Percentiles rank a stretch among this genome's conserved stretches.
phyloP scores from a whole-genome alignment of 2,797 vertebrate genomes.

The Neopelma chrysocephalum region DNA sequence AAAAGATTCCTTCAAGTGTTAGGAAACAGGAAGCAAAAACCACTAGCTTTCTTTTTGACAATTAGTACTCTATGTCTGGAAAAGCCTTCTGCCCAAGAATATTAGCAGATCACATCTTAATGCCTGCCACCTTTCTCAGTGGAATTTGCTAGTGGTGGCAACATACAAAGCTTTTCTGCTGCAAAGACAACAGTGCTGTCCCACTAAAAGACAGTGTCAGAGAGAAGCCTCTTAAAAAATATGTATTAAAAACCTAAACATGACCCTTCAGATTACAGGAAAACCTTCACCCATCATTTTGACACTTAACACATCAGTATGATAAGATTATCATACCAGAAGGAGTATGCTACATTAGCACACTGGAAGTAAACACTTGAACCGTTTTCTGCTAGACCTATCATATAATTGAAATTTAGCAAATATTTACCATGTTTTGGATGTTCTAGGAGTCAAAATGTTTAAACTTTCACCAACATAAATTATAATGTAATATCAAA shows the following conservation, averaged over 20 bases:
- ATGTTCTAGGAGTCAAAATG: not conserved
- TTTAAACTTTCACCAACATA: not conserved
- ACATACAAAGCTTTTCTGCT: not conserved
- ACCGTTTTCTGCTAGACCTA: not conserved
- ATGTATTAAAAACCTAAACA: not conserved
- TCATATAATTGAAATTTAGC: not conserved
- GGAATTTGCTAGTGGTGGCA: not conserved
- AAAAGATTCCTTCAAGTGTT: not conserved
- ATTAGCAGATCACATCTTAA: not conserved
- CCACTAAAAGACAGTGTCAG: not conserved
- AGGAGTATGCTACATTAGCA: not conserved
- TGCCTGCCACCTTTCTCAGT: not conserved
- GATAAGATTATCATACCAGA: not conserved
- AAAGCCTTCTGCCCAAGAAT: not conserved
- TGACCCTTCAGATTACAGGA: not conserved
- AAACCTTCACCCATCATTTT: not conserved
- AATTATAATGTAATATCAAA: not conserved
- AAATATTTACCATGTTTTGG: not conserved
- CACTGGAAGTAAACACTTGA: not conserved
- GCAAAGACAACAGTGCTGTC: not conserved
- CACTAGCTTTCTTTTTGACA: not conserved
- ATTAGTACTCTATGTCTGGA: not conserved
- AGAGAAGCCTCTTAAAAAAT: not conserved
- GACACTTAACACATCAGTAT: not conserved
- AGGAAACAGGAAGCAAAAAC: not conserved